Base-by-base conservation (phyloP, 2,797 vertebrate species). In the Adrianichthys oophorus region DNA sequence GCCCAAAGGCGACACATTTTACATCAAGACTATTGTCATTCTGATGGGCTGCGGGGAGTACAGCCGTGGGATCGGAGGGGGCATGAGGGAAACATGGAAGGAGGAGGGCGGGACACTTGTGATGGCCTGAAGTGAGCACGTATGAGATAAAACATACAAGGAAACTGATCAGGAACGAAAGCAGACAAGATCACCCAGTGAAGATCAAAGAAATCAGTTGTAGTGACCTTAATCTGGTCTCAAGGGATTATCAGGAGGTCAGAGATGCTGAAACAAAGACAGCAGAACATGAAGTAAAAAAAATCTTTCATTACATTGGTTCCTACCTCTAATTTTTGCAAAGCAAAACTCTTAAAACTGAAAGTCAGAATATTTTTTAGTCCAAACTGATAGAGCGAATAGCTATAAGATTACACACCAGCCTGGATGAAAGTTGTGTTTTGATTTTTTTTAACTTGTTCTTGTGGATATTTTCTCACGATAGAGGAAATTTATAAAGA, bases 21-120 rank as follows among this genome's bases (percentile, higher is more conserved):
- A 89, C 90, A 90, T 90, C 88, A 83, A 81, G 79, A 85, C 91
- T 72, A 91, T 90, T 92, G 89, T 92, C 88, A 92, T 92, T 92
- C 72, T 89, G 87, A 89, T 89, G 83, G 89, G 85, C 76, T 85
- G 79, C 48, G 74, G 84, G 81, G 77, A 60, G 76, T 85, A 85
- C 85, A 66, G 78, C 70, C 61, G 53, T 61, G 82, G 81, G 82
- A 76, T 56, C 45, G 23, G 18, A 41, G 58, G 8, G 19, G 42
- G 41, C 46, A 46, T 16, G 58, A 55, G 48, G 8, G 19, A 52
- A 70, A 55, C 74, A 62, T 70, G 43, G 56, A 64, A 74, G 66
- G 53, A 68, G 71, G 75, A 67, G 84, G 78, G 79, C 62, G 74
- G 66, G 82, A 79, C 71, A 71, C 73, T 81, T 74, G 80, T 52